These are phyloP conservation scores for Apistogramma diplotaenia DNA, from an alignment of 2,113 vertebrate species.

Conservation along the genomic window DNA sequence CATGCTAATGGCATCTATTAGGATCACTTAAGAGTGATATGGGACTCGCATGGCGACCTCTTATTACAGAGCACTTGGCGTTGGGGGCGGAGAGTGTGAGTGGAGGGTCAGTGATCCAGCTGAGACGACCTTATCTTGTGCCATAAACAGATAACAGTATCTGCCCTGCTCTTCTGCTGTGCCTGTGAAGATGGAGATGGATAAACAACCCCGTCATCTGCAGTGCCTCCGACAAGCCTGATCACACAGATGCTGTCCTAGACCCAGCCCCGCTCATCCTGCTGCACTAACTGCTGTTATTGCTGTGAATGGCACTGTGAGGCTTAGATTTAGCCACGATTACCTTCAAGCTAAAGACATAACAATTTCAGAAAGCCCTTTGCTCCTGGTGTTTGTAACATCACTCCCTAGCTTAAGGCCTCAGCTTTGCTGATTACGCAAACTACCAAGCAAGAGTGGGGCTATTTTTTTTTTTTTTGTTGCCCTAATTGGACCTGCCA, in stretches of 20 bases:
- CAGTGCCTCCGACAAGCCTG: conserved; percentile 62
- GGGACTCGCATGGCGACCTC: conserved; percentile 84
- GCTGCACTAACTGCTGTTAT: conserved; percentile 28
- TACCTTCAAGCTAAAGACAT: conserved; percentile 59
- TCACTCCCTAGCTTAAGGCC: conserved; percentile 41
- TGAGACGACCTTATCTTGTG: conserved; percentile 81
- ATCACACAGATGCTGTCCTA: conserved; percentile 51
- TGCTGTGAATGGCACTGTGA: conserved; percentile 42
- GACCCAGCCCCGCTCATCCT: conserved; percentile 23
- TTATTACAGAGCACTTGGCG: conserved; percentile 69
- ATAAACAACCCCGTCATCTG: conserved; percentile 78
- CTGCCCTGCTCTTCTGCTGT: conserved; percentile 74
- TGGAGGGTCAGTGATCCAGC: conserved; percentile 79
- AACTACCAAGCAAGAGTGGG: conserved; percentile 27
- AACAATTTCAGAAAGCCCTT: conserved; percentile 57
- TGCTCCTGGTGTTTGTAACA: conserved; percentile 36
- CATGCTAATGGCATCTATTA: conserved; percentile 83
- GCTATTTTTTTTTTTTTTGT: conserved; percentile 10
- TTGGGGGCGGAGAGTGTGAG: conserved; percentile 67
- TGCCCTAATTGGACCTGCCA: conserved; percentile 40
- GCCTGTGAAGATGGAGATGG: conserved; percentile 61
- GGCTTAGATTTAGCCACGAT: conserved; percentile 58
- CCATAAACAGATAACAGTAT: conserved; percentile 83
- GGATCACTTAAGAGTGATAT: conserved; percentile 84
- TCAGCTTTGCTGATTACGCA: conserved; percentile 50